Percentiles rank a stretch among this genome's conserved stretches.
Evolutionary conservation across 2,888 invertebrate species (phyloP).

Genomic region (Noctuana brunneofusca): DNA sequence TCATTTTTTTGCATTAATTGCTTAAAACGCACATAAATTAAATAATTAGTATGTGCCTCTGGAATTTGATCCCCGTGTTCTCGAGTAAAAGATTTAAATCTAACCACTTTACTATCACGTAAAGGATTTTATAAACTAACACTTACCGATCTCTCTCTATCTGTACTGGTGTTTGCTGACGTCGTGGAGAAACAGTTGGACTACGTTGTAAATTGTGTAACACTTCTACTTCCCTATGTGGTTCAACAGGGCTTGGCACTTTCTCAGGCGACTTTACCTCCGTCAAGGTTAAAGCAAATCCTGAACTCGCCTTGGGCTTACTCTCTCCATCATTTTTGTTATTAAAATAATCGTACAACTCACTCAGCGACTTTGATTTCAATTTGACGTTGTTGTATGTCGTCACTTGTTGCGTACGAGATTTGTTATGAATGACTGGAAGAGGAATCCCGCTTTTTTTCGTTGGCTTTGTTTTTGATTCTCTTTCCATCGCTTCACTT

Average conservation of each 20-base stretch:
- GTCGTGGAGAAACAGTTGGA: slow-evolving; percentile 81
- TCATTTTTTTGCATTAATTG: too few species aligned
- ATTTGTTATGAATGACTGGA: slow-evolving; percentile 65
- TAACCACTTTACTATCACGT: too few species aligned
- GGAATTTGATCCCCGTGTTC: too few species aligned
- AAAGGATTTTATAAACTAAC: neutral
- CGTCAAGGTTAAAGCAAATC: slow-evolving; percentile 64
- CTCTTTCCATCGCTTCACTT: slow-evolving; percentile 57
- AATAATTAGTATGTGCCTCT: too few species aligned
- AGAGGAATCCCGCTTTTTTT: slow-evolving; percentile 74
- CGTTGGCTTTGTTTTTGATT: slow-evolving; percentile 46
- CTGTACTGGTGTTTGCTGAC: slow-evolving; percentile 66
- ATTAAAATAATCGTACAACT: slow-evolving; percentile 76
- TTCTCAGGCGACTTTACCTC: slow-evolving; percentile 69
- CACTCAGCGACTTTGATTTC: slow-evolving; percentile 77
- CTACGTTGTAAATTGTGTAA: slow-evolving; percentile 87
- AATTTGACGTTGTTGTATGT: slow-evolving; percentile 64
- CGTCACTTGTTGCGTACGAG: slow-evolving; percentile 45
- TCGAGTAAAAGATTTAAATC: too few species aligned
- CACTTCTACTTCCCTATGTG: slow-evolving; percentile 86
- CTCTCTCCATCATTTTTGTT: slow-evolving; percentile 60
- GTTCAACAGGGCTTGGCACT: slow-evolving; percentile 76
- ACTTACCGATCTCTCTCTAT: slow-evolving; percentile 75
- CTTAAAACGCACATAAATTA: too few species aligned
- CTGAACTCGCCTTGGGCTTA: slow-evolving; percentile 56